Percentiles rank a stretch among this genome's conserved stretches.
Conservation (phyloP, 2,888 invertebrate genomes). For the Eustalomyia histrio region DNA sequence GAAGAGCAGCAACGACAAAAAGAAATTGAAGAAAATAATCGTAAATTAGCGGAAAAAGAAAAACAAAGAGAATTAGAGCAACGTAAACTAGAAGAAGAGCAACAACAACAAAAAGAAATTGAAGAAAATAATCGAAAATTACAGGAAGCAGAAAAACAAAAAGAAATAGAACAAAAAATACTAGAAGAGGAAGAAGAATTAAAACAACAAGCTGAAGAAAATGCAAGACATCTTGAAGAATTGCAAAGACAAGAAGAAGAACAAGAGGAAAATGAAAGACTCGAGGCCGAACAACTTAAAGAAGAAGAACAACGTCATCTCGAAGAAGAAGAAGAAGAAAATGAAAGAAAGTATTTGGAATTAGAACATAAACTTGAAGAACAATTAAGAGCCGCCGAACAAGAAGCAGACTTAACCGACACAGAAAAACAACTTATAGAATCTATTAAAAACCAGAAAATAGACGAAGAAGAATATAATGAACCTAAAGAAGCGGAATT, state of each 20-base stretch:
- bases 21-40: constrained; percentile 49
- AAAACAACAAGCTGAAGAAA: constrained; percentile 61
- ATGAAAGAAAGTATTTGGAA: constrained; percentile 32
- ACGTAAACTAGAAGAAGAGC: constrained; percentile 46
- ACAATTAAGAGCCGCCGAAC: constrained; percentile 65
- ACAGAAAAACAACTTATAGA: constrained; percentile 55
- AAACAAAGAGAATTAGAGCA: constrained; percentile 20
- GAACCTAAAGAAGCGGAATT: constrained; percentile 50
- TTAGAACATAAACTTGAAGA: constrained; percentile 61
- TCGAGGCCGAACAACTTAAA: not conserved
- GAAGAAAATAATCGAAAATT: constrained; percentile 52
- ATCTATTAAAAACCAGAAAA: constrained; percentile 36
- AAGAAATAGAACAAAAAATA: constrained; percentile 52
- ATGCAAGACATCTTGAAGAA: constrained; percentile 49
- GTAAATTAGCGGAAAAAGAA: constrained; percentile 44
- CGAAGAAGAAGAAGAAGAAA: constrained; percentile 21
- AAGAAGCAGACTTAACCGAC: constrained; percentile 55
- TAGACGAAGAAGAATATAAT: constrained; percentile 30
- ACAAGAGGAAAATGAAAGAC: too few relatives aligned
- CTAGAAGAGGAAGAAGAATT: constrained; percentile 42
- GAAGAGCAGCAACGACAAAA: constrained; percentile 33
- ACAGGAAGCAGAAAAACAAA: constrained; percentile 60
- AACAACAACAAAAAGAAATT: constrained; percentile 40
- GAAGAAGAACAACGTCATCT: not conserved
- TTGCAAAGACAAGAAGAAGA: constrained; percentile 40